These are phyloP conservation scores for Calypte anna DNA, from an alignment of 2,113 vertebrate genomes.

Conservation along the genomic window DNA sequence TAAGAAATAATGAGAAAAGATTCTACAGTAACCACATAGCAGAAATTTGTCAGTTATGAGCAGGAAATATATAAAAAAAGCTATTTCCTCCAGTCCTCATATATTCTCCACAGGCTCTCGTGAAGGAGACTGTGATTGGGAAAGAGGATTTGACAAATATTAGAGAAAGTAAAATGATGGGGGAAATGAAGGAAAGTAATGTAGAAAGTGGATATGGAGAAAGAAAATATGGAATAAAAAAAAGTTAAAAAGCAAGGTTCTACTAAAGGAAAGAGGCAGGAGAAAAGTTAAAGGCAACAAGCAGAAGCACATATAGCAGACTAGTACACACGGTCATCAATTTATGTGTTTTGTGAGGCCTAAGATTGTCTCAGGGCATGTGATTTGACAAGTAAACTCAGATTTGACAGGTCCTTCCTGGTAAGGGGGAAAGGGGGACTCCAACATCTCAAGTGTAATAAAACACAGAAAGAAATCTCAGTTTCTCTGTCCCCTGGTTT, in stretches of 20 bases:
- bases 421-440: background rate
- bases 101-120: background rate
- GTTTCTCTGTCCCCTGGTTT: background rate
- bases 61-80: background rate
- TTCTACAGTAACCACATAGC: background rate
- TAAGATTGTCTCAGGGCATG: background rate
- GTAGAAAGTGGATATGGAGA: background rate
- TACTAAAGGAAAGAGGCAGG: background rate
- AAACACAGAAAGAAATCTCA: background rate
- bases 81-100: background rate
- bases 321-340: background rate
- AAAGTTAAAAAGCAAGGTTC: background rate
- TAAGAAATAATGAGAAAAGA: background rate
- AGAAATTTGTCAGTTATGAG: background rate
- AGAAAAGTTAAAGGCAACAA: background rate
- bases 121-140: background rate
- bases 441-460: background rate
- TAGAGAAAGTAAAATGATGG: background rate
- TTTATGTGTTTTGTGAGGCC: fast-evolving
- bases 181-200: background rate
- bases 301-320: background rate
- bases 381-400: background rate
- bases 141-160: background rate
- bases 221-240: background rate
- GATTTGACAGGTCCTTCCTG: background rate